Conservation (phyloP, 2,113 vertebrate species). For the Donacobius atricapilla region DNA sequence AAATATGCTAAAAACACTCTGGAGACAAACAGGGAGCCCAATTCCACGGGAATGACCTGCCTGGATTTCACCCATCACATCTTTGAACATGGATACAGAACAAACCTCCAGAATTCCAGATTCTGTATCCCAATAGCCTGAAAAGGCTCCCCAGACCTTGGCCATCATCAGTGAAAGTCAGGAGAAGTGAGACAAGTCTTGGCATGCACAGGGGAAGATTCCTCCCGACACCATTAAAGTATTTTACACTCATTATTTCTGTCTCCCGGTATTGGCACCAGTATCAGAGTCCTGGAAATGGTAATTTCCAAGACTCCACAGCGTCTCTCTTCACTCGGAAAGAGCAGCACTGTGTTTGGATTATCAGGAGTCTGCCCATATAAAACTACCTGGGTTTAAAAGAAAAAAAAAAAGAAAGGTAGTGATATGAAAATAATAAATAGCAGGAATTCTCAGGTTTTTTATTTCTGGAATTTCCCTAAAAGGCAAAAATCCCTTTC, state of each 20-base stretch:
- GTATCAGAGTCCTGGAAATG: accelerated
- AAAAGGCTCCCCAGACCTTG: neutral
- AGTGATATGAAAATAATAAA: neutral
- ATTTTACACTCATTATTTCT: neutral
- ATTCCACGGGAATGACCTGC: no score
- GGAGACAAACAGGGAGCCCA: no score
- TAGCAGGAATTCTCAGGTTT: neutral
- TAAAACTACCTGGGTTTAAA: neutral
- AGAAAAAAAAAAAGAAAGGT: neutral
- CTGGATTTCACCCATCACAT: neutral
- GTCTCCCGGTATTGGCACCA: accelerated
- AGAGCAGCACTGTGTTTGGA: neutral
- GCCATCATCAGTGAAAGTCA: accelerated
- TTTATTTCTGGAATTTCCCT: neutral
- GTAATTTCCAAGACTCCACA: neutral
- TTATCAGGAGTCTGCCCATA: neutral
- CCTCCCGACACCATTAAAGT: accelerated
- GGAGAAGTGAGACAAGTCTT: accelerated
- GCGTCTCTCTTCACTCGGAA: neutral
- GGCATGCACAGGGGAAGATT: accelerated
- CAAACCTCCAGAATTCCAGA: neutral
- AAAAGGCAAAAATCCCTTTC: neutral
- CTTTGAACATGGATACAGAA: no score
- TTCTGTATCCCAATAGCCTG: accelerated
- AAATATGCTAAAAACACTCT: no score